Evolutionary conservation across 2,888 invertebrate genomes (phyloP).

Genomic region (Pedicia rivosa): DNA sequence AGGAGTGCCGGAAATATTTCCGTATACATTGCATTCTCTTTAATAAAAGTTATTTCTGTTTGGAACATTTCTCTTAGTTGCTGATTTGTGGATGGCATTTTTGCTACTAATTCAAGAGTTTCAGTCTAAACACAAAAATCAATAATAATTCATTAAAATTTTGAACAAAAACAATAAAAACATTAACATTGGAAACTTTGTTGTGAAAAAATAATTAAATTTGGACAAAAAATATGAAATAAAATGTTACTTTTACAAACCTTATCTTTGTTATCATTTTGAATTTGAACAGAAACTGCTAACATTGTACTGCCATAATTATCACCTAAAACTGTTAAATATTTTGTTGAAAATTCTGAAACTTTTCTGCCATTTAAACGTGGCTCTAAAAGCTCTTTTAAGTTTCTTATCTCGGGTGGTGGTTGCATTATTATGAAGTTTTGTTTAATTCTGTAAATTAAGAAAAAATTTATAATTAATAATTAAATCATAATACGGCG

Average conservation of each 20-base stretch:
- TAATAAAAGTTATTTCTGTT: slow-evolving; percentile 37
- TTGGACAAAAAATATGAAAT: too few species aligned
- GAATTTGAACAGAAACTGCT: slow-evolving; percentile 24
- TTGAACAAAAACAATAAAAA: too few species aligned
- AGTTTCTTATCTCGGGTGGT: slow-evolving; percentile 21
- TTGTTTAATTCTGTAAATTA: too few species aligned
- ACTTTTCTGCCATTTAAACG: slow-evolving; percentile 21
- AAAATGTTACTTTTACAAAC: slow-evolving; percentile 1
- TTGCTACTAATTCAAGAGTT: slow-evolving; percentile 35
- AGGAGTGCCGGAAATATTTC: slow-evolving; percentile 33
- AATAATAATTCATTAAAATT: neutral
- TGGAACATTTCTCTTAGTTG: slow-evolving; percentile 36
- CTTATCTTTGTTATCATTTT: slow-evolving; percentile 13
- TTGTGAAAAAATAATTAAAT: too few species aligned
- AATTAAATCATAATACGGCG: too few species aligned
- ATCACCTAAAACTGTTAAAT: slow-evolving; percentile 38
- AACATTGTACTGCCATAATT: slow-evolving; percentile 46
- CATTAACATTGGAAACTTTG: too few species aligned
- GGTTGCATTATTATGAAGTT: slow-evolving; percentile 1
- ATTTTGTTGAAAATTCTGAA: slow-evolving; percentile 25
- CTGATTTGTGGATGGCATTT: slow-evolving; percentile 38
- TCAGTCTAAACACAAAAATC: too few species aligned
- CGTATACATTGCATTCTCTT: slow-evolving; percentile 39
- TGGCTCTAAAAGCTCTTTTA: slow-evolving; percentile 20
- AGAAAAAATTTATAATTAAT: too few species aligned